Evolutionary conservation across 1,140 invertebrate species (phyloP).

Genomic region (Nixonia krombeini): DNA sequence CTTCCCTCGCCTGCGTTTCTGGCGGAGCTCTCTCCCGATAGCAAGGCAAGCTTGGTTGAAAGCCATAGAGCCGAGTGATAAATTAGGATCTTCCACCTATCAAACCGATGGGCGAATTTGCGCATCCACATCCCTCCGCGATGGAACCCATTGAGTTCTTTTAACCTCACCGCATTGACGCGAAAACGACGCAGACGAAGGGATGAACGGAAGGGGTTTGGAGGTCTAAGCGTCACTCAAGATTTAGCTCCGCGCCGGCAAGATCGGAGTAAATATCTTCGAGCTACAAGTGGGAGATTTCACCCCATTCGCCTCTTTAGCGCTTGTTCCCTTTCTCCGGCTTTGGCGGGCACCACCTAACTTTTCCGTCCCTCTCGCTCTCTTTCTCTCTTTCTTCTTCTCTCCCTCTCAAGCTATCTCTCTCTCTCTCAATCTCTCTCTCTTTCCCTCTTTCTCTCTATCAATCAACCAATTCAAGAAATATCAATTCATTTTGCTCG

Average conservation of each 20-base stretch:
- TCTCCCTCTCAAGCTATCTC: slow-evolving; percentile 17
- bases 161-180: slow-evolving; percentile 18
- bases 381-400: slow-evolving; percentile 11
- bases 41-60: background rate
- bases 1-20: no score
- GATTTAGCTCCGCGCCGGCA: slow-evolving; percentile 54
- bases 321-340: slow-evolving; percentile 34
- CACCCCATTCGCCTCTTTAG: slow-evolving; percentile 47
- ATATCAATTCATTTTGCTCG: slow-evolving; percentile 50
- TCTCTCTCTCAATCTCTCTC: slow-evolving; percentile 14
- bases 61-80: slow-evolving; percentile 9
- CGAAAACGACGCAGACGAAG: slow-evolving; percentile 20
- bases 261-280: slow-evolving; percentile 64
- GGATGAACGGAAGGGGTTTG: slow-evolving; percentile 31
- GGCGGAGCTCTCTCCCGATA: background rate
- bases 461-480: slow-evolving; percentile 44
- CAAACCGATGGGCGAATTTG: slow-evolving; percentile 8
- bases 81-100: slow-evolving; percentile 5
- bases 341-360: slow-evolving; percentile 19
- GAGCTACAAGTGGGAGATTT: slow-evolving; percentile 69
- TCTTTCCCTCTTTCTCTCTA: slow-evolving; percentile 22
- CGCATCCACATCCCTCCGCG: slow-evolving; percentile 5
- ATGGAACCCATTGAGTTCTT: slow-evolving; percentile 20
- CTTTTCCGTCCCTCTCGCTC: slow-evolving; percentile 9
- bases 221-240: slow-evolving; percentile 56